Evolutionary conservation across 2,888 invertebrate species (phyloP).

Genomic region (Meloe dianella): DNA sequence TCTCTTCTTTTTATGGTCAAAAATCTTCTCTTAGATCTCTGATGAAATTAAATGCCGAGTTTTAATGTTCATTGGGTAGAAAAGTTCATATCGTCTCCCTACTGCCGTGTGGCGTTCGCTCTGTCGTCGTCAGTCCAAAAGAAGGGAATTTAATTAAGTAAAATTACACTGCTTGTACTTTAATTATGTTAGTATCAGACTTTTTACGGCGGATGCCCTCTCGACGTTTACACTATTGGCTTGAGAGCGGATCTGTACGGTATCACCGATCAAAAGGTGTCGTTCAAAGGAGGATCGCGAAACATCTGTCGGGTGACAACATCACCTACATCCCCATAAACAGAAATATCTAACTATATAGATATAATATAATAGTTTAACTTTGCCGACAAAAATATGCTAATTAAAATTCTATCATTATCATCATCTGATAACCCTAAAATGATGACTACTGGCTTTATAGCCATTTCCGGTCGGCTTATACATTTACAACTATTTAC

Average conservation of each 20-base stretch:
- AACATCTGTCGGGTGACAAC: slow-evolving; percentile 23
- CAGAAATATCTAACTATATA: background rate
- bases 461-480: slow-evolving; percentile 37
- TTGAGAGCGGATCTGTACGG: slow-evolving; percentile 48
- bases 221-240: slow-evolving; percentile 47
- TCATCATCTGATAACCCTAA: slow-evolving; percentile 37
- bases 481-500: background rate
- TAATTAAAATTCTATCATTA: slow-evolving; percentile 49
- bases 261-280: slow-evolving; percentile 58
- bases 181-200: slow-evolving; percentile 64
- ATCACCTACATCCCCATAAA: slow-evolving; percentile 7
- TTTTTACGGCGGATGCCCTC: slow-evolving; percentile 57
- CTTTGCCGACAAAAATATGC: slow-evolving; percentile 49
- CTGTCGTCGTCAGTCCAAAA: slow-evolving; percentile 53
- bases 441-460: slow-evolving; percentile 49
- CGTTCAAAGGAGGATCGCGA: slow-evolving; percentile 42
- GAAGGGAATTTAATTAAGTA: slow-evolving; percentile 66
- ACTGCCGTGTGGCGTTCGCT: slow-evolving; percentile 47
- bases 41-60: slow-evolving; percentile 64
- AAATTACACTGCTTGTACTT: slow-evolving; percentile 65
- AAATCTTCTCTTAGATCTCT: slow-evolving; percentile 62
- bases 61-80: slow-evolving; percentile 63
- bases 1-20: slow-evolving; percentile 60
- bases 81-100: slow-evolving; percentile 61
- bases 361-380: slow-evolving; percentile 16